Evolutionary conservation across 2,113 vertebrate genomes (phyloP), one percentile per base, ranked within the genome.

Genomic region (Brachyhypopomus gauderio): DNA sequence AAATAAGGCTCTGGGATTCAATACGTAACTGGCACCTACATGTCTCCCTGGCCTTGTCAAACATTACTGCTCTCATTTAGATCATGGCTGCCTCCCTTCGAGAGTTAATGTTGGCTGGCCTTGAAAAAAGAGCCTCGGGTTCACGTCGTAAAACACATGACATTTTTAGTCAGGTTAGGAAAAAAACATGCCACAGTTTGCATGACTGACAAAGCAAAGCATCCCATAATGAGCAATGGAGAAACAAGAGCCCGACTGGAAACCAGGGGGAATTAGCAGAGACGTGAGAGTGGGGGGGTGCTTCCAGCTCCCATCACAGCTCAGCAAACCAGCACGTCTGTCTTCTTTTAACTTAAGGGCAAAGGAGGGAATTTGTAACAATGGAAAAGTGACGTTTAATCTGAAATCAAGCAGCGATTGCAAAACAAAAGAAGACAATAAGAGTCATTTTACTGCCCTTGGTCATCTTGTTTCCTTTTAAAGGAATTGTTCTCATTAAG

Each of bases 21-120:
- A 89, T 87, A 90, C 91, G 78, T 86, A 88, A 90, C 91, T 90
- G 90, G 90, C 89, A 70, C 83, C 80, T 63, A 79, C 34, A 86
- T 83, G 82, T 72, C 84, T 86, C 85, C 25, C 72, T 62, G 38
- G 88, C 82, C 70, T 86, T 52, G 83, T 90, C 87, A 86, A 76
- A 86, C 77, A 48, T 86, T 83, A 85, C 86, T 86, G 85, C 89
- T 92, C 91, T 92, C 85, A 82, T 84, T 89, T 81, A 88, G 83
- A 81, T 60, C 74, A 83, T 83, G 88, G 88, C 81, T 80, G 80
- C 86, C 79, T 82, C 86, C 82, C 81, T 78, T 58, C 79, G 23
- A 74, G 87, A 81, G 84, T 86, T 85, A 85, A 86, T 86, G 70
- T 84, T 59, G 64, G 60, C 82, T 78, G 80, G 77, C 79, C 74